These are phyloP conservation scores for Drosophila limbata DNA, from an alignment of 2,888 invertebrate species.

Conservation along the genomic window DNA sequence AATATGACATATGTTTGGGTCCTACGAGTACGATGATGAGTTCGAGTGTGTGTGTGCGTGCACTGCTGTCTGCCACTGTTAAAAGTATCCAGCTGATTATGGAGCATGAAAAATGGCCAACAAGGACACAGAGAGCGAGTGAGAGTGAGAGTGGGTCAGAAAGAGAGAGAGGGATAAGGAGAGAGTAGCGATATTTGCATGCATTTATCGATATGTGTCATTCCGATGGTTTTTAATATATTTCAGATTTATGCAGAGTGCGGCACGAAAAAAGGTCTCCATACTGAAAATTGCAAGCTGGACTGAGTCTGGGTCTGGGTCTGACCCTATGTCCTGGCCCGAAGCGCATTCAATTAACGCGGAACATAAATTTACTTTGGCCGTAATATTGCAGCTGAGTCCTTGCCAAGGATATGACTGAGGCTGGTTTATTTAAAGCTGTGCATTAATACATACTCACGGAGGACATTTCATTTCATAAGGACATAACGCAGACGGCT, in stretches of 20 bases:
- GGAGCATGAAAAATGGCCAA: slow-evolving; percentile 67
- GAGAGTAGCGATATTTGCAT: slow-evolving; percentile 55
- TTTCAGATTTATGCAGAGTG: slow-evolving; percentile 72
- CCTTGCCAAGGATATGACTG: slow-evolving; percentile 48
- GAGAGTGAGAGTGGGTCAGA: not conserved
- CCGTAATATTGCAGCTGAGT: slow-evolving; percentile 76
- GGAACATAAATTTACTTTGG: slow-evolving; percentile 75
- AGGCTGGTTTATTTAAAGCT: slow-evolving; percentile 73
- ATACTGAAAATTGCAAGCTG: slow-evolving; percentile 13
- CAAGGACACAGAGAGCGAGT: slow-evolving; percentile 25
- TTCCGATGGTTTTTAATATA: slow-evolving; percentile 64
- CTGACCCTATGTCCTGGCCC: slow-evolving; percentile 58
- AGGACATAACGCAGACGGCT: slow-evolving; percentile 49
- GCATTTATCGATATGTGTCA: slow-evolving; percentile 67
- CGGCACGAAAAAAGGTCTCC: slow-evolving; percentile 19
- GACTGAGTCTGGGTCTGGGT: slow-evolving; percentile 43
- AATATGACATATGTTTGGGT: slow-evolving; percentile 21
- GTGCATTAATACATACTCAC: slow-evolving; percentile 47
- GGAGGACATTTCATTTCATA: slow-evolving; percentile 41
- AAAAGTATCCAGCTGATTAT: slow-evolving; percentile 75
- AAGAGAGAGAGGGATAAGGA: not conserved
- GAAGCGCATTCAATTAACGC: slow-evolving; percentile 74
- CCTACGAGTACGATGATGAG: not conserved
- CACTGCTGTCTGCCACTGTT: slow-evolving; percentile 54
- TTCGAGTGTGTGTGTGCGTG: slow-evolving; percentile 13